Evolutionary conservation across 2,888 invertebrate genomes (phyloP).

Genomic region (Sphecodes monilicornis): DNA sequence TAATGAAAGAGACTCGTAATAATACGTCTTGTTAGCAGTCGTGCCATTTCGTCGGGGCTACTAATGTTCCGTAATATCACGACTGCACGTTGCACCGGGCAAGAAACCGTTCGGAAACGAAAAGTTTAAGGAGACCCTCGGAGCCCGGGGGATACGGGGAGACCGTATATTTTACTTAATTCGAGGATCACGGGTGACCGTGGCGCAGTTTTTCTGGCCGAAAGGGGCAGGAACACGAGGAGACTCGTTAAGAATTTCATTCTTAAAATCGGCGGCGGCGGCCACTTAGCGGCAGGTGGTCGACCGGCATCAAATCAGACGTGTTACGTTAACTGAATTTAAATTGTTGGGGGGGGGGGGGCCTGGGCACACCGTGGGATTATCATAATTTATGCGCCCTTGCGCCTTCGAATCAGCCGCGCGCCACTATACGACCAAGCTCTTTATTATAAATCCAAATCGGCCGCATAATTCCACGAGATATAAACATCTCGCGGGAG

Average conservation of each 20-base stretch:
- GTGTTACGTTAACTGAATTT: constrained; percentile 83
- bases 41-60: constrained; percentile 7
- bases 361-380: constrained; percentile 71
- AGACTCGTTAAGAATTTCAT: constrained; percentile 73
- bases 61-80: constrained; percentile 36
- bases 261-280: constrained; percentile 74
- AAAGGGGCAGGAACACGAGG: constrained; percentile 36
- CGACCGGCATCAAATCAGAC: constrained; percentile 80
- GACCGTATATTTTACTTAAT: constrained; percentile 69
- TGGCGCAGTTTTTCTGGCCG: constrained; percentile 50
- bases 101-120: constrained; percentile 40
- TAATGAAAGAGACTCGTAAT: constrained; percentile 47
- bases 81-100: background rate
- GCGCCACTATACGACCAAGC: constrained; percentile 61
- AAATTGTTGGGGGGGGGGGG: constrained; percentile 74
- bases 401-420: constrained; percentile 68
- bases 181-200: constrained; percentile 60
- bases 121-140: constrained; percentile 42
- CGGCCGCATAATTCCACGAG: constrained; percentile 76
- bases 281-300: constrained; percentile 79
- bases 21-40: constrained; percentile 44
- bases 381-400: constrained; percentile 83
- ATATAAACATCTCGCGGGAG: constrained; percentile 75
- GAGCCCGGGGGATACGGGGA: constrained; percentile 22
- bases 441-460: constrained; percentile 82